Base-by-base conservation (phyloP, 2,888 invertebrate species). In the Eupeodes luniger region DNA sequence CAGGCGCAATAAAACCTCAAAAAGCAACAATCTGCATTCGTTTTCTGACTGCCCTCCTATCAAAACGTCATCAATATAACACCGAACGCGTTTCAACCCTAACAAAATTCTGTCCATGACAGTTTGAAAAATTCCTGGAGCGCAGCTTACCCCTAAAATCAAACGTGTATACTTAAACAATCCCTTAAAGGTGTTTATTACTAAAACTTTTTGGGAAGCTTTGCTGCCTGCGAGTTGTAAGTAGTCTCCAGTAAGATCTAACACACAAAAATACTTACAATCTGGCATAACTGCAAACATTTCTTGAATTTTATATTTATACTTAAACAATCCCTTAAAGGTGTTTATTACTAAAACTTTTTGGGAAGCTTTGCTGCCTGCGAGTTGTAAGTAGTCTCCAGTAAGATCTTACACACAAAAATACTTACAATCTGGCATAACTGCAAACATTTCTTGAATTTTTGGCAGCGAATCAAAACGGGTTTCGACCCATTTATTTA, bases 41-140 rank as follows among this genome's bases (percentile, higher is more conserved):
- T 59, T 27, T 34, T 34, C 34, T 36, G 59, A 59, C 5, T 14
- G 2, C 14, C 34, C 59, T 36, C 59, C 59, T 6, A 59, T 59
- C 34, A 59, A 16, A 7, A 59, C 19, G 57, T 59, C 49, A 19
- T 72, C 59, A 47, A 72, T 72, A 16, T 72, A 72, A 19, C 59
- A 14, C 36, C 44, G 16, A n/a, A 72, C 57, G n/a, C 72, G 59
- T 27, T 59, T 59, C 34, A 47, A 61, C 14, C 49, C 57, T 27
- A 72, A 7, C 34, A 83, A 66, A 36, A 78, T 72, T 51, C 69
- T 49, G 55, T 77, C 77, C 82, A n/a, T n/a, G n/a, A n/a, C n/a
- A n/a, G n/a, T n/a, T n/a, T n/a, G n/a, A n/a, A n/a, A n/a, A n/a
- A n/a, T 72, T 5, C 16, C 57, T 6, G 82, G 77, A 16, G 77